Evolutionary conservation across 2,113 vertebrate genomes (phyloP), one percentile per base, ranked within the genome.

Genomic region (Psittacula cyanocephala): DNA sequence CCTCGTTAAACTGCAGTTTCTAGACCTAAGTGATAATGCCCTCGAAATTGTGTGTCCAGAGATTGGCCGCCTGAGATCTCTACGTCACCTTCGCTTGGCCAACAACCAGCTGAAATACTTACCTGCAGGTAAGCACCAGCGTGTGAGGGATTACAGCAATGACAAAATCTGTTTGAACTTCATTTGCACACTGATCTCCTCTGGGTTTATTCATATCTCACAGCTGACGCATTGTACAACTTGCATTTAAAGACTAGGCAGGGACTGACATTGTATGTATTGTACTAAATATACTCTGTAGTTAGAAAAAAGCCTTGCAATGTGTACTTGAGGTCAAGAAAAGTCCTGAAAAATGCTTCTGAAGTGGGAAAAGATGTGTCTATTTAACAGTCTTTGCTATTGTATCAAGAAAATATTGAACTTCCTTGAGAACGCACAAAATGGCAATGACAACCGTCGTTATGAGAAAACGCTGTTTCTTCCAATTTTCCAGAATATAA

Each of bases 21-120:
- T 99, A 97, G 99, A 99, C 94, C 98, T 99, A 76, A 99, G 99
- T 96, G 99, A 99, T 96, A 99, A 99, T 84, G 98, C 98, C 83
- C 98, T 99, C 69, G 99, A 99, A 97, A 96, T 99, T 8, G 98
- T 99, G 78, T 99, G 99, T 95, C 99, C 99, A 5, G 99, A 99
- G 97, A 98, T 99, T 31, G 99, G 99, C 81, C 98, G 98, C n/a
- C 98, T 99, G 94, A 98, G 98, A 95, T 99, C 99, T 35, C 89
- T 99, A 70, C 98, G 99, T 53, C 99, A 99, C 85, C 98, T 99
- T 43, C 98, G 99, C 72, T 96, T 99, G 95, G 99, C 99, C 31
- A 99, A 99, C 92, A 99, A 99, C 98, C 99, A 98, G 59, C 98
- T 99, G 69, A 99, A 98, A 81, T 98, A 97, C 72, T 98, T 99